A percentile compares a stretch with the other conserved stretches of the same genome.
Conservation (phyloP, 2,888 invertebrate species). For the Agapostemon virescens region DNA sequence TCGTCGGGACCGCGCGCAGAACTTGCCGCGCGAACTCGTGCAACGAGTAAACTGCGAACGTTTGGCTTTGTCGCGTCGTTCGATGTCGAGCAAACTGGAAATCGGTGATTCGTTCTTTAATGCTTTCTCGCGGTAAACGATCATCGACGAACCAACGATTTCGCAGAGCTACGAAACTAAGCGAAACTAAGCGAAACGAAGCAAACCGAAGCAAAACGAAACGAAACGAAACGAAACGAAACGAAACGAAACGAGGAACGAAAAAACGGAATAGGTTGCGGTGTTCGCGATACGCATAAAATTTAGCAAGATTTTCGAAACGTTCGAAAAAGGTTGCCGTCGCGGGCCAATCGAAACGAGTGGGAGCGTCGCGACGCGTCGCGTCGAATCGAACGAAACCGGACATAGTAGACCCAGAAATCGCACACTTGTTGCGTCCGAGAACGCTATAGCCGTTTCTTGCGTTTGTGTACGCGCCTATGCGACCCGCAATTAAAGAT, state of each 20-base stretch:
- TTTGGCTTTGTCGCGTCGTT: neutral
- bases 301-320: neutral
- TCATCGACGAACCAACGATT: too few species aligned
- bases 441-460: constrained; percentile 66
- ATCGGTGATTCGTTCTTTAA: too few species aligned
- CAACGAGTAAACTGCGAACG: neutral
- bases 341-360: constrained; percentile 49
- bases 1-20: neutral
- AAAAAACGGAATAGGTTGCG: too few species aligned
- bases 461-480: constrained; percentile 54
- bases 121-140: too few species aligned
- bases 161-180: too few species aligned
- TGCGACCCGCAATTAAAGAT: constrained; percentile 63
- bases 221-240: too few species aligned
- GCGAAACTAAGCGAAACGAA: too few species aligned
- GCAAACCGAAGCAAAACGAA: too few species aligned
- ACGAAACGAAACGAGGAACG: too few species aligned
- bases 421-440: constrained; percentile 69
- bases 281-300: neutral
- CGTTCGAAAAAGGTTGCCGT: neutral
- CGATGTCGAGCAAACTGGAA: neutral
- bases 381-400: constrained; percentile 47
- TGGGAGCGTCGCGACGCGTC: constrained; percentile 3
- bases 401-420: constrained; percentile 69
- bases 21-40: neutral